Evolutionary conservation across 2,888 invertebrate genomes (phyloP).

Genomic region (Xestoiulus laeticollis): DNA sequence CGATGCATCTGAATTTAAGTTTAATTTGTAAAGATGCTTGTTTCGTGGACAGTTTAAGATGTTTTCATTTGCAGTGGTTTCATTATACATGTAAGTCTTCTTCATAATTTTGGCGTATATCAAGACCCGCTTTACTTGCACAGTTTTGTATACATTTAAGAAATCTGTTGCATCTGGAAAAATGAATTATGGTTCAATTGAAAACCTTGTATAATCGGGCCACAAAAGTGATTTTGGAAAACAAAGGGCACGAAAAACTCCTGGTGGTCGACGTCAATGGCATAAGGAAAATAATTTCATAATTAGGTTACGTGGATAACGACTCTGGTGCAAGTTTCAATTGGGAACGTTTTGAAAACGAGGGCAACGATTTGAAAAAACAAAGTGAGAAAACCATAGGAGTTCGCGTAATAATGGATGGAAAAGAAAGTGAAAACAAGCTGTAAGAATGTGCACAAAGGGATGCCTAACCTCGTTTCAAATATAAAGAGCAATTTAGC

Average conservation of each 20-base stretch:
- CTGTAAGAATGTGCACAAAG: background rate
- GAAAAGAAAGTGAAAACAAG: background rate
- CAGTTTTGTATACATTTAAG: background rate
- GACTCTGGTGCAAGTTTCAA: background rate
- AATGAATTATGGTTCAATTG: background rate
- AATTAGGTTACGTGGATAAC: background rate
- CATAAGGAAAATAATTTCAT: background rate
- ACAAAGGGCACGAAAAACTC: background rate
- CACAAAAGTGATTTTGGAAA: background rate
- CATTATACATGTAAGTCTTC: no score
- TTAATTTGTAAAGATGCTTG: no score
- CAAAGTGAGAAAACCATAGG: constrained; percentile 28
- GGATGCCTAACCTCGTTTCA: background rate
- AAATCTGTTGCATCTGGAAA: background rate
- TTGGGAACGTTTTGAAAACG: background rate
- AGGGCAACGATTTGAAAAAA: constrained; percentile 13
- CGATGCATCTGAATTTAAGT: background rate
- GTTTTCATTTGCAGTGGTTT: no score
- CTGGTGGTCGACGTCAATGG: background rate
- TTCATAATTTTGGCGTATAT: no score
- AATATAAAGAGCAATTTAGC: background rate
- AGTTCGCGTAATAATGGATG: background rate
- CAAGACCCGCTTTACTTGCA: no score
- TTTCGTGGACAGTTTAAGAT: no score
- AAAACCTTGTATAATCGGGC: background rate